phyloP scores from a whole-genome alignment of 2,113 vertebrate genomes.

The Hymenochirus boettgeri region DNA sequence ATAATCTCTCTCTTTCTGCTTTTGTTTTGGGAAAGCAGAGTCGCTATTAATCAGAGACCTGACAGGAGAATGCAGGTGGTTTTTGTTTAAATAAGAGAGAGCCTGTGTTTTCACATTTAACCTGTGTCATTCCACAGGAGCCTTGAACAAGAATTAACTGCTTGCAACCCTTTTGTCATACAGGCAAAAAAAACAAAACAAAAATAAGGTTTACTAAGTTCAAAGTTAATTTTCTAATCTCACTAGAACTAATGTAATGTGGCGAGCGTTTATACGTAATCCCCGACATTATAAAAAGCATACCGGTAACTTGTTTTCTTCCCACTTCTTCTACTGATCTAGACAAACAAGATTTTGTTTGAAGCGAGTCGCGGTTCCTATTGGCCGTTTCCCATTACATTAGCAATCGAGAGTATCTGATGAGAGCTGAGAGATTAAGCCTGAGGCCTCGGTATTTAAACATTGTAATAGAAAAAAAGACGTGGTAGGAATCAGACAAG shows the following conservation, averaged over 20 bases:
- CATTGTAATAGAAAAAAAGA: too few relatives aligned
- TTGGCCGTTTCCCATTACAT: too few relatives aligned
- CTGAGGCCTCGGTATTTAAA: too few relatives aligned
- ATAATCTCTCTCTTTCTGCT: slow-evolving; percentile 1
- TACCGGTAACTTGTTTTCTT: too few relatives aligned
- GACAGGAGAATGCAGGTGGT: slow-evolving; percentile 36
- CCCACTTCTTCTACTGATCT: too few relatives aligned
- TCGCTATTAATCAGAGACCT: slow-evolving; percentile 21
- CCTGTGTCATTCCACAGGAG: slow-evolving; percentile 14
- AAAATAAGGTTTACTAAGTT: not conserved
- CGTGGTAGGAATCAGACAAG: too few relatives aligned
- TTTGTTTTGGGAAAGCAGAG: slow-evolving; percentile 31
- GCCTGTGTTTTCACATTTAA: slow-evolving; percentile 20
- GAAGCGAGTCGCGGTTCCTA: too few relatives aligned
- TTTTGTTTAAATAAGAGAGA: slow-evolving; percentile 37
- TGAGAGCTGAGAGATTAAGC: too few relatives aligned
- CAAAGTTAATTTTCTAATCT: not conserved
- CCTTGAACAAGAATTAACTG: not conserved
- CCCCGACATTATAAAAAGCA: not conserved
- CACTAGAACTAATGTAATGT: not conserved
- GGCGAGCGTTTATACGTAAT: not conserved
- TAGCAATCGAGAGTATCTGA: too few relatives aligned
- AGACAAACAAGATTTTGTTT: too few relatives aligned
- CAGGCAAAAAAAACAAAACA: not conserved
- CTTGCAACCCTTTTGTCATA: not conserved